Base-by-base conservation (phyloP, 2,797 vertebrate species). In the Spea hammondii region DNA sequence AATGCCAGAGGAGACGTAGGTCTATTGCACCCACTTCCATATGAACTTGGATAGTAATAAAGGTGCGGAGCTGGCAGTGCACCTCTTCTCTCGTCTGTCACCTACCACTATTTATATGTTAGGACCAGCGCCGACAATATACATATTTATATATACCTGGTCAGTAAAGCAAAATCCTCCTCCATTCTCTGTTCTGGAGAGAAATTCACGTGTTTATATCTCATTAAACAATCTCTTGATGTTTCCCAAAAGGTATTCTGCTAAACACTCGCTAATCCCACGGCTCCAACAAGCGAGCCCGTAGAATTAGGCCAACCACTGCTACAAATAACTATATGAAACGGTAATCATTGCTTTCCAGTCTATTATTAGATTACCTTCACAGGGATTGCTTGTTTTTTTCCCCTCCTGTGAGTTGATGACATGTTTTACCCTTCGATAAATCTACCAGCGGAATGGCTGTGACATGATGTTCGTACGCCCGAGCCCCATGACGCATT, bases 361-460 rank as follows among this genome's bases (percentile, higher is more conserved):
- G 84, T 88, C 87, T 91, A 88, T 90, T 91, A 92, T 92, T 91
- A 91, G 87, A 91, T 92, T 91, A 91, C 91, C 88, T 90, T 91
- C 88, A 85, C 85, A 88, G 86, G 87, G 86, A 88, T 89, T 90
- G 87, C 86, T 87, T 90, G 88, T 88, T 89, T 89, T 90, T 88
- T 88, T 87, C 90, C 85, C 83, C 87, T 91, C 87, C 83, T 88
- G 87, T 91, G 90, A 89, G 79, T 88, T 90, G 88, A 90, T 89
- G 90, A 91, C 90, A 90, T 86, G 86, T 85, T 91, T 90, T 91
- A 91, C 88, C 87, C 86, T 88, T 84, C 86, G 90, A 91, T 92
- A 92, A 91, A 91, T 92, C 88, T 91, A 90, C 87, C 85, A 84
- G 85, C 83, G 86, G 86, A 89, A 79, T 88, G 83, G 82, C 87